A percentile compares a stretch with the other conserved stretches of the same genome.
These are phyloP conservation scores for Artibeus jamaicensis DNA, from an alignment of 2,797 vertebrate genomes.

Conservation along the genomic window DNA sequence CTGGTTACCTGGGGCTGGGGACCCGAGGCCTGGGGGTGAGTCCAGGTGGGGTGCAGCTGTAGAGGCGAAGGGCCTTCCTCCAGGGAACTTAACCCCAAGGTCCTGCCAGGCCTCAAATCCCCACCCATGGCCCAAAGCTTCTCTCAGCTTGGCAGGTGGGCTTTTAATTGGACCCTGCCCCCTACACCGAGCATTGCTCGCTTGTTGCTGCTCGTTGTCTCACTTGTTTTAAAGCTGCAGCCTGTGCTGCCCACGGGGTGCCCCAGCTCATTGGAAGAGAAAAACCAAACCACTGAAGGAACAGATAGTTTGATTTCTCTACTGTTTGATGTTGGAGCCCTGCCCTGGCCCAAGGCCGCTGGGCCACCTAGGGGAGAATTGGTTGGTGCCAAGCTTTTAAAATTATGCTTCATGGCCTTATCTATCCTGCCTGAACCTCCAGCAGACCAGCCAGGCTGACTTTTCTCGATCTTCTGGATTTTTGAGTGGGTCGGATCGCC, in stretches of 20 bases:
- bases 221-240: background rate
- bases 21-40: background rate
- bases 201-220: background rate
- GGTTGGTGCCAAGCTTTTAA: background rate
- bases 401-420: background rate
- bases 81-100: rapidly evolving
- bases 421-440: background rate
- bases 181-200: rapidly evolving
- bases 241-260: background rate
- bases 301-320: background rate
- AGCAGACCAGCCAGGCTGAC: background rate
- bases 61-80: background rate
- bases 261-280: background rate
- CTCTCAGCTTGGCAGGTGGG: background rate
- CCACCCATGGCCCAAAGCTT: background rate
- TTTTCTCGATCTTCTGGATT: background rate
- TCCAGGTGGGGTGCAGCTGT: background rate
- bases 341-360: background rate
- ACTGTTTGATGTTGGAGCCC: background rate
- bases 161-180: background rate
- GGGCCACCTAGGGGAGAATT: background rate
- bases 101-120: background rate
- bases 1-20: background rate
- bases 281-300: background rate
- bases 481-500: background rate